These are phyloP conservation scores for Caenorhabditis sp. DNA, from an alignment of 2,888 invertebrate species.

Conservation along the genomic window DNA sequence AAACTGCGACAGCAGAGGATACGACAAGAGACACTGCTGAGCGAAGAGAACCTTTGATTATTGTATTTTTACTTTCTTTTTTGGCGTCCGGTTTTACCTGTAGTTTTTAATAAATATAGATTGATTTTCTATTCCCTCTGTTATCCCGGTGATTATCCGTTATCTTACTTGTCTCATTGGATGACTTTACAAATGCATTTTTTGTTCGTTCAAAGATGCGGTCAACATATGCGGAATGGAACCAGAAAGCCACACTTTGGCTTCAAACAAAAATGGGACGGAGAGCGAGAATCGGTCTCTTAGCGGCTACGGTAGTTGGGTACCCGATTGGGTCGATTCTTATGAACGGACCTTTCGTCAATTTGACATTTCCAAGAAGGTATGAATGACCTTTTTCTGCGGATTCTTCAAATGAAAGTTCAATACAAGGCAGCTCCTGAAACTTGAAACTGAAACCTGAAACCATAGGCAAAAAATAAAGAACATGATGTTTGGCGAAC, in stretches of 20 bases:
- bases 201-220: not conserved
- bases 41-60: slow-evolving; percentile 2
- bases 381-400: slow-evolving; percentile 10
- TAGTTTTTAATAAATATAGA: not conserved
- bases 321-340: slow-evolving; percentile 77
- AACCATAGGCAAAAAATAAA: no score
- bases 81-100: not conserved
- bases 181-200: not conserved
- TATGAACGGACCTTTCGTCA: slow-evolving; percentile 79
- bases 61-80: slow-evolving; percentile 5
- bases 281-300: slow-evolving; percentile 73
- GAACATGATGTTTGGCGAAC: no score
- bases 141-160: no score
- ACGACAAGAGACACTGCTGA: slow-evolving; percentile 7
- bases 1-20: slow-evolving; percentile 32
- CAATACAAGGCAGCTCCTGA: no score
- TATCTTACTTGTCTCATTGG: no score
- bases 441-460: no score
- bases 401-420: not conserved
- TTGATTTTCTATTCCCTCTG: no score
- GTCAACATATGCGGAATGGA: slow-evolving; percentile 64
- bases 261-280: slow-evolving; percentile 72
- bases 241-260: slow-evolving; percentile 66
- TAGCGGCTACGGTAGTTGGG: slow-evolving; percentile 76
- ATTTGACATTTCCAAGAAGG: slow-evolving; percentile 73